Percentiles rank a stretch among this genome's conserved stretches.
Evolutionary conservation across 2,113 vertebrate species (phyloP).

Genomic region (Tichodroma muraria): DNA sequence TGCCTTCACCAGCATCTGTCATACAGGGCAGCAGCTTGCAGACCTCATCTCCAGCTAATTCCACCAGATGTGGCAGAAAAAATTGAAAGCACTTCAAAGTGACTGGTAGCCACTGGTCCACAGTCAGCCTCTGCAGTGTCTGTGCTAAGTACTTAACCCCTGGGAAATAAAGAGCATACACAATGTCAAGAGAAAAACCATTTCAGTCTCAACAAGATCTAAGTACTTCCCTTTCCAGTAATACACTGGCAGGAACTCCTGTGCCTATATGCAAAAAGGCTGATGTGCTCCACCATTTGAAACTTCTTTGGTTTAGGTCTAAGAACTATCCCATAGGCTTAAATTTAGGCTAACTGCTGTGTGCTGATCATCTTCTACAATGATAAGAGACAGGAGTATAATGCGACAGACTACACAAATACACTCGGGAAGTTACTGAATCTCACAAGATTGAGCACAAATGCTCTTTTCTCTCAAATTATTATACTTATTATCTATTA

Average conservation of each 20-base stretch:
- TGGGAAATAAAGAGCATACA: neutral
- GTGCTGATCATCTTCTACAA: neutral
- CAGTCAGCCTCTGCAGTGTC: neutral
- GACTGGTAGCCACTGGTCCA: neutral
- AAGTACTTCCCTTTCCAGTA: neutral
- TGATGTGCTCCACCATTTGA: neutral
- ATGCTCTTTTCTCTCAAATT: neutral
- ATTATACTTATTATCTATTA: neutral
- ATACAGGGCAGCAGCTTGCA: fast-evolving
- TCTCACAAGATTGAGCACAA: neutral
- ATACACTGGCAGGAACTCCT: neutral
- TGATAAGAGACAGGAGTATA: neutral
- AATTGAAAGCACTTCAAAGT: neutral
- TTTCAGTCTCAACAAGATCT: neutral
- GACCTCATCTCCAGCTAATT: neutral
- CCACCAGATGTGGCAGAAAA: neutral
- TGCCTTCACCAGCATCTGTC: neutral
- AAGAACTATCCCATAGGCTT: neutral
- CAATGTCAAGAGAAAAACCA: neutral
- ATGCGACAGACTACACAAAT: neutral
- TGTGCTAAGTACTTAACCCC: neutral
- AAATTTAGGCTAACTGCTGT: neutral
- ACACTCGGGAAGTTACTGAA: neutral
- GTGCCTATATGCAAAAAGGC: neutral
- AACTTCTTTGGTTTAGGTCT: neutral